phyloP scores from a whole-genome alignment of 1,140 invertebrate species.

The Heliconius melpomene region DNA sequence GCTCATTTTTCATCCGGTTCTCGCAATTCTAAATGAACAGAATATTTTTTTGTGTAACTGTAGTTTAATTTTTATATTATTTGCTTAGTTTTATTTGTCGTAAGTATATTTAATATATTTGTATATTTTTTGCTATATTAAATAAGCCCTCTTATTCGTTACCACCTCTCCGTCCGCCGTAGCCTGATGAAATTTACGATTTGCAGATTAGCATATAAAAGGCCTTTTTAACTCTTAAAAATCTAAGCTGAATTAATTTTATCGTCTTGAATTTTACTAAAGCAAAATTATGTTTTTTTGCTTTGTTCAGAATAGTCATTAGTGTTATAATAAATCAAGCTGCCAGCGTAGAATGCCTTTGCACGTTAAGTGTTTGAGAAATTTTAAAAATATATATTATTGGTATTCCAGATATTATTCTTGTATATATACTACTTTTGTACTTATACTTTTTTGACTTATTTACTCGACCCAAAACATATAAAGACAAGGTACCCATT shows the following conservation, averaged over 20 bases:
- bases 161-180: background rate
- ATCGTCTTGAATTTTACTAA: constrained; percentile 41
- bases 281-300: constrained; percentile 38
- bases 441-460: background rate
- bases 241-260: constrained; percentile 40
- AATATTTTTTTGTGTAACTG: constrained; percentile 12
- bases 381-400: background rate
- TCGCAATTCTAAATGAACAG: constrained; percentile 21
- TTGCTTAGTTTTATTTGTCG: background rate
- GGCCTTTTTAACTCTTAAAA: constrained; percentile 38
- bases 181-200: constrained; percentile 27
- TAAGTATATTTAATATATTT: background rate
- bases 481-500: background rate
- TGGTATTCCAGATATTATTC: background rate
- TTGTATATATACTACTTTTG: background rate
- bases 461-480: background rate
- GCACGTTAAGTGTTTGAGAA: constrained; percentile 31
- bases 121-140: background rate
- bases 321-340: constrained; percentile 42
- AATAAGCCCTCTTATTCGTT: background rate
- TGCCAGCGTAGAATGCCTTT: constrained; percentile 40
- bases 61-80: background rate
- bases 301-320: constrained; percentile 40
- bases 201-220: constrained; percentile 39
- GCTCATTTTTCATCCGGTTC: constrained; percentile 44